A percentile compares a stretch with the other conserved stretches of the same genome.
These are phyloP conservation scores for Phyllopteryx taeniolatus DNA, from an alignment of 2,113 vertebrate species.

Conservation along the genomic window DNA sequence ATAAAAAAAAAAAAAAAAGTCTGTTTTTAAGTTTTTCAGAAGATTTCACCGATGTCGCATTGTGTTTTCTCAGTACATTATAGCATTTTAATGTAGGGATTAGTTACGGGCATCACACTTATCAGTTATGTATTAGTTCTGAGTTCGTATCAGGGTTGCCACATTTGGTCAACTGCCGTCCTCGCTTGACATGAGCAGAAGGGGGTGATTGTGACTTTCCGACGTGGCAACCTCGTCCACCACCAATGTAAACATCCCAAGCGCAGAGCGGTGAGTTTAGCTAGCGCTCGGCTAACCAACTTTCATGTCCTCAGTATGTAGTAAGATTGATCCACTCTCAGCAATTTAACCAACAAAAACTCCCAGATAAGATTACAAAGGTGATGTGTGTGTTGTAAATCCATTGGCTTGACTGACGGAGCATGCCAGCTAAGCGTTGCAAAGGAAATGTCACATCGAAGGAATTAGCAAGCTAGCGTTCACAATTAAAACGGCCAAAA, in stretches of 20 bases:
- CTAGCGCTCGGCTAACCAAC: slow-evolving; percentile 20
- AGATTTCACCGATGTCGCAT: too few relatives aligned
- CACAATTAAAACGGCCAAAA: slow-evolving; percentile 2
- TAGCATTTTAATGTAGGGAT: too few relatives aligned
- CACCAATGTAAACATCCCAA: slow-evolving; percentile 35
- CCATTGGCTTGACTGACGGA: background rate
- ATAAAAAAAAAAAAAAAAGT: background rate
- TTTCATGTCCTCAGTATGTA: slow-evolving; percentile 26
- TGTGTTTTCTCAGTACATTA: too few relatives aligned
- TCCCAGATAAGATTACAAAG: background rate
- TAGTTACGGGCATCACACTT: too few relatives aligned
- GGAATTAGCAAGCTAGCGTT: background rate
- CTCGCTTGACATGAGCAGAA: background rate
- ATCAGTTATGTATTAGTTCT: too few relatives aligned
- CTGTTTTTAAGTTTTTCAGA: background rate
- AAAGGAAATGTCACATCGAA: background rate
- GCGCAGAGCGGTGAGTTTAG: slow-evolving; percentile 22
- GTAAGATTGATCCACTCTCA: background rate
- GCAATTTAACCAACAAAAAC: background rate
- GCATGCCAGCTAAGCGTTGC: slow-evolving; percentile 25
- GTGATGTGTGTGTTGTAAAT: background rate
- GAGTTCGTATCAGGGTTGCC: slow-evolving; percentile 2
- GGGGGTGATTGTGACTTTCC: slow-evolving; percentile 3
- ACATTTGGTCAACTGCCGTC: background rate
- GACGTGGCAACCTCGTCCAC: slow-evolving; percentile 49